Evolutionary conservation across 2,888 invertebrate species (phyloP).

Genomic region (Epinotia ramella): DNA sequence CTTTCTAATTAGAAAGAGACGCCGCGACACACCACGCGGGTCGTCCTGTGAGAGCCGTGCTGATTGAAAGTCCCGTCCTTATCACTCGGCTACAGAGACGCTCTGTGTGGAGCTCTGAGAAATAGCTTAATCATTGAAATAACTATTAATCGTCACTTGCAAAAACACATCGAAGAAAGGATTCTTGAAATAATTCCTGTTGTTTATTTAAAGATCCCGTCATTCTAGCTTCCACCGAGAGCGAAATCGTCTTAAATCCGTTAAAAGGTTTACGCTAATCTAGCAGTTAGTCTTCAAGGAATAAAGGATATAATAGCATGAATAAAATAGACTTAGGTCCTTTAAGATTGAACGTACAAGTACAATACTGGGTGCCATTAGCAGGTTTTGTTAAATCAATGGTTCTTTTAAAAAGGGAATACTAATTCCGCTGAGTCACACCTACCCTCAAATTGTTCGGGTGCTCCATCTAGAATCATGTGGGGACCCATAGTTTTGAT

Average conservation of each 20-base stretch:
- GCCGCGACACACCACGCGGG: too few species aligned
- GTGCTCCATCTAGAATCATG: constrained; percentile 62
- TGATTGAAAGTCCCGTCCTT: too few species aligned
- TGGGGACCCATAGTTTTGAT: constrained; percentile 56
- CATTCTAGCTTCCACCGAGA: constrained; percentile 54
- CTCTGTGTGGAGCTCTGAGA: background rate
- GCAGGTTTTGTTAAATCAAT: constrained; percentile 75
- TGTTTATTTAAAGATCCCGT: constrained; percentile 60
- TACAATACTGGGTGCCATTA: constrained; percentile 77
- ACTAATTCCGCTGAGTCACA: constrained; percentile 77
- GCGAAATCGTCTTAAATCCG: background rate
- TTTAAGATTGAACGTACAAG: background rate
- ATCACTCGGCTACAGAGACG: too few species aligned
- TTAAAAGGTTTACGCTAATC: background rate
- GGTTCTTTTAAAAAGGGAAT: constrained; percentile 74
- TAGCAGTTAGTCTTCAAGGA: background rate
- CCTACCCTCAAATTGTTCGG: constrained; percentile 71
- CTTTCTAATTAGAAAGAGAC: too few species aligned
- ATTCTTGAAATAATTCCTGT: constrained; percentile 28
- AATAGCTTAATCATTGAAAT: background rate
- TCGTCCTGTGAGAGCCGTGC: too few species aligned
- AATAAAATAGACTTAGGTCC: background rate
- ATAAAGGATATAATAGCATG: background rate
- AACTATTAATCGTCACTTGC: constrained; percentile 24
- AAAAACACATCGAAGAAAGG: constrained; percentile 23